phyloP scores from a whole-genome alignment of 2,113 vertebrate genomes.

The Rhodinocichla rosea region DNA sequence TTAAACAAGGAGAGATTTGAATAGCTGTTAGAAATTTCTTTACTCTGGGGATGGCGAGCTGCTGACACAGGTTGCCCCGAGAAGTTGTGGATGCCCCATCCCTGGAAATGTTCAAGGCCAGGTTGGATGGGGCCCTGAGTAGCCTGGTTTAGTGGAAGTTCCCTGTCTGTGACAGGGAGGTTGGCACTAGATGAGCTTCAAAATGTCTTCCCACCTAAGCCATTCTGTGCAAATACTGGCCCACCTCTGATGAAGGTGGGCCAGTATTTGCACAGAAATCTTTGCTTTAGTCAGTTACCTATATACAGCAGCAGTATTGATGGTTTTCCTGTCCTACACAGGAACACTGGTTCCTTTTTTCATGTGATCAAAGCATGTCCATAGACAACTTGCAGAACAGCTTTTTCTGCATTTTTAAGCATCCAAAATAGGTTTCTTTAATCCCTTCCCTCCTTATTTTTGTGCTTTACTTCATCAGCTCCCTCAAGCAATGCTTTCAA shows the following conservation, averaged over 20 bases:
- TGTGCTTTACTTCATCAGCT: background rate
- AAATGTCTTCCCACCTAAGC: background rate
- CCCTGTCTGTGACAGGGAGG: background rate
- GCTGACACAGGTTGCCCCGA: background rate
- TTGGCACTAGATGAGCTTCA: background rate
- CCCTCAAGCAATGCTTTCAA: background rate
- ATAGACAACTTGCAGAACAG: background rate
- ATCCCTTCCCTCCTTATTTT: background rate
- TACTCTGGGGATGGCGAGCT: background rate
- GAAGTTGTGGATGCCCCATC: background rate
- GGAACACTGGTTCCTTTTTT: background rate
- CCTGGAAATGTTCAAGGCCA: background rate
- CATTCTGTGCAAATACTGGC: too few species aligned
- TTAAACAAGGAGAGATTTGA: background rate
- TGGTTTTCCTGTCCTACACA: background rate
- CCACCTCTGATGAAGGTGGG: background rate
- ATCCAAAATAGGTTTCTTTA: background rate
- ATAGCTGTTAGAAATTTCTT: background rate
- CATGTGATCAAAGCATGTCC: background rate
- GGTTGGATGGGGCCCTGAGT: background rate
- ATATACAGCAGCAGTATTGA: accelerated
- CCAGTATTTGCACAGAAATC: background rate
- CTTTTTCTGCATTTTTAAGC: background rate
- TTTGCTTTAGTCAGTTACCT: background rate
- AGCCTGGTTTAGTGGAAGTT: background rate